These are phyloP conservation scores for Eupithecia exiguata DNA, from an alignment of 2,888 invertebrate genomes.

Conservation along the genomic window DNA sequence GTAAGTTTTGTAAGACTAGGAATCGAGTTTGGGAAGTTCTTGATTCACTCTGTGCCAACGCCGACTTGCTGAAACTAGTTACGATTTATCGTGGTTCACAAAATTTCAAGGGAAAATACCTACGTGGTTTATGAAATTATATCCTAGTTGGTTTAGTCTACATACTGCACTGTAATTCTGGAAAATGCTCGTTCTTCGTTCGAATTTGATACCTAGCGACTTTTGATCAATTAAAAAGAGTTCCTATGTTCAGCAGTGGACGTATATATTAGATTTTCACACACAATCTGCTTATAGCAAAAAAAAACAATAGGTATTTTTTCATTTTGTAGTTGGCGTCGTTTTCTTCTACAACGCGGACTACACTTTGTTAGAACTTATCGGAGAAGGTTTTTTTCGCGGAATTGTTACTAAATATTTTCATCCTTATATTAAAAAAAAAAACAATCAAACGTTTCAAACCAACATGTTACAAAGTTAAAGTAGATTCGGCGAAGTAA, in stretches of 20 bases:
- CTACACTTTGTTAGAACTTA: too few relatives aligned
- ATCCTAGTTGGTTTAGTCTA: neutral
- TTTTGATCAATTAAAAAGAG: neutral
- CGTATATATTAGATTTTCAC: neutral
- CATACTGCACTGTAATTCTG: neutral
- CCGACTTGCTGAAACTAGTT: constrained; percentile 13
- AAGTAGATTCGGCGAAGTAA: neutral
- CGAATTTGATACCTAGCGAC: neutral
- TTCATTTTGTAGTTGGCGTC: too few relatives aligned
- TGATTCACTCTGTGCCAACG: constrained; percentile 11
- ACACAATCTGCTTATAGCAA: too few relatives aligned
- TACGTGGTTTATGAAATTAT: constrained; percentile 2
- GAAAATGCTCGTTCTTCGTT: neutral
- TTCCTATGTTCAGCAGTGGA: neutral
- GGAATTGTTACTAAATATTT: too few relatives aligned
- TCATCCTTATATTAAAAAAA: too few relatives aligned
- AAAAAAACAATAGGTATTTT: too few relatives aligned
- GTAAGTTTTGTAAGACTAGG: constrained; percentile 13
- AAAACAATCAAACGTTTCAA: neutral
- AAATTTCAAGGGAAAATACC: neutral
- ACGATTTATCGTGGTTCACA: constrained; percentile 6
- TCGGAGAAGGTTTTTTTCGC: too few relatives aligned
- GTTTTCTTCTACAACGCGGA: too few relatives aligned
- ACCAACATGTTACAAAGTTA: neutral
- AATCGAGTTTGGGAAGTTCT: constrained; percentile 19